A percentile compares a stretch with the other conserved stretches of the same genome.
phyloP scores from a whole-genome alignment of 2,113 vertebrate species.

The Gavia stellata region DNA sequence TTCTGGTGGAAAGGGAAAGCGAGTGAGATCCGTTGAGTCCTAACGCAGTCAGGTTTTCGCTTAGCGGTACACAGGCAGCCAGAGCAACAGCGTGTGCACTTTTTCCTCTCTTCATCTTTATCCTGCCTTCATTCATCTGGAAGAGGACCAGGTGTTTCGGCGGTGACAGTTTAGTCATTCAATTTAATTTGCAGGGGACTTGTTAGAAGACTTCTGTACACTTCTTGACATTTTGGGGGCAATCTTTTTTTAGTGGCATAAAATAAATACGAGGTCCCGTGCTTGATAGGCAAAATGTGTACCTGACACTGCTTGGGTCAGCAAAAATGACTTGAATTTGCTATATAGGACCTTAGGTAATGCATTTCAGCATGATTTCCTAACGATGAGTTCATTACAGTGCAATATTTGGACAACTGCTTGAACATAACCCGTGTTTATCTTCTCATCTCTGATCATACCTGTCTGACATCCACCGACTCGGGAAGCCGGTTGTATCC shows the following conservation, averaged over 20 bases:
- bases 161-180: background rate
- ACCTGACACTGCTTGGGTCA: background rate
- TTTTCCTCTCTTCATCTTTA: background rate
- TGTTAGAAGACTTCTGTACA: background rate
- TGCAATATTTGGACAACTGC: background rate
- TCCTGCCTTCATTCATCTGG: background rate
- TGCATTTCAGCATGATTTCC: background rate
- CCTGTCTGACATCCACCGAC: background rate
- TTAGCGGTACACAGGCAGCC: background rate
- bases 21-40: background rate
- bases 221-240: background rate
- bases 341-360: background rate
- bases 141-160: background rate
- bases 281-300: background rate
- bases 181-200: background rate
- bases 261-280: background rate
- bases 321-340: background rate
- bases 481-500: background rate
- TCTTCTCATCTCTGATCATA: background rate
- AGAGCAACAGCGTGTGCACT: background rate
- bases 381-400: background rate
- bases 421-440: background rate
- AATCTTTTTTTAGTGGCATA: background rate
- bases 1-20: background rate
- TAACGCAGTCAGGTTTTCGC: background rate